Evolutionary conservation across 2,113 vertebrate genomes (phyloP).

Genomic region (Pollachius pollachius): DNA sequence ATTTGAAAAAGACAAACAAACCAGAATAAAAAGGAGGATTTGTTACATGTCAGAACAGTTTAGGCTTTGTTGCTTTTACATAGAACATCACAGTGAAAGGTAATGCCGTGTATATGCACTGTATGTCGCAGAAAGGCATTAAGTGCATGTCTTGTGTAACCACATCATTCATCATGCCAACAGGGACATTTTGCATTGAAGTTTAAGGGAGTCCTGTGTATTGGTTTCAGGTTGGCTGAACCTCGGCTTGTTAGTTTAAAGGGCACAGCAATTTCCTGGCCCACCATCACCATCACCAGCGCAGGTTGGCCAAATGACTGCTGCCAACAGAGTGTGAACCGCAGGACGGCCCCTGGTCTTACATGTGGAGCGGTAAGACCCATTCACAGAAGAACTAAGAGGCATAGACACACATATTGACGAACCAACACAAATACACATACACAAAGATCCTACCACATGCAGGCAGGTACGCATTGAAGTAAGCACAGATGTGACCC

Average conservation of each 20-base stretch:
- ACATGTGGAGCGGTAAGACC: not conserved
- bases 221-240: slow-evolving; percentile 57
- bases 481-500: not conserved
- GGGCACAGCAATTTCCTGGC: slow-evolving; percentile 55
- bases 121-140: slow-evolving; percentile 49
- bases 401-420: not conserved
- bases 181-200: slow-evolving; percentile 50
- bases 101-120: slow-evolving; percentile 33
- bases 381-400: not conserved
- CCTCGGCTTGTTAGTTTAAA: slow-evolving; percentile 46
- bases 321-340: slow-evolving; percentile 3
- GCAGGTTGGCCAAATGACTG: slow-evolving; percentile 18
- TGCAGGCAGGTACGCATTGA: not conserved
- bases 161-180: slow-evolving; percentile 56
- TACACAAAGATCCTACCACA: not conserved
- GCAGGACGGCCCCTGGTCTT: too few species aligned
- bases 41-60: slow-evolving; percentile 27
- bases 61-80: slow-evolving; percentile 32
- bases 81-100: slow-evolving; percentile 56
- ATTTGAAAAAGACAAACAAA: slow-evolving; percentile 20
- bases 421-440: not conserved
- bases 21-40: slow-evolving; percentile 36
- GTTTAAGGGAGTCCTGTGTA: slow-evolving; percentile 34
- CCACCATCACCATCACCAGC: slow-evolving; percentile 26
- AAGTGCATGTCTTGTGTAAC: slow-evolving; percentile 38